Conservation (phyloP, 2,797 vertebrate species). For the Leptodactylus fallax region DNA sequence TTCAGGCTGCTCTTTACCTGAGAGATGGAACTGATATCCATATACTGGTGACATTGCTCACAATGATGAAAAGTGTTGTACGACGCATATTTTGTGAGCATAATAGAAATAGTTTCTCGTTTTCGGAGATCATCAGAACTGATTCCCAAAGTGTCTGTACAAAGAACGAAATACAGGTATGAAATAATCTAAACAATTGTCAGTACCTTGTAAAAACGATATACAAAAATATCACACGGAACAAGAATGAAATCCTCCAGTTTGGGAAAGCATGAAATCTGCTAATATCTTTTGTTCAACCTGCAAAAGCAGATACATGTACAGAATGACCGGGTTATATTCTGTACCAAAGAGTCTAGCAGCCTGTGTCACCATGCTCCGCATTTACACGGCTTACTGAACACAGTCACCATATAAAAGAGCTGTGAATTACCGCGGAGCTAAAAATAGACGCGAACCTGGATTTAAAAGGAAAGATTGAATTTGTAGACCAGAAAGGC, state of each 20-base stretch:
- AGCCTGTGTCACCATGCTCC: background rate
- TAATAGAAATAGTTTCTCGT: conserved; percentile 88
- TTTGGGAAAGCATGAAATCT: background rate
- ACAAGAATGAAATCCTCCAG: too few species aligned
- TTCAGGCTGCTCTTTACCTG: conserved; percentile 76
- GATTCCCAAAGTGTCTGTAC: conserved; percentile 75
- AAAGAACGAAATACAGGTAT: conserved; percentile 12
- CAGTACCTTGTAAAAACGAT: too few species aligned
- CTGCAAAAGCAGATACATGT: background rate
- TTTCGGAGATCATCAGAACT: conserved; percentile 77
- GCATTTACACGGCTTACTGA: background rate
- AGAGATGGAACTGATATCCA: conserved; percentile 82
- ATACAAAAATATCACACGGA: too few species aligned
- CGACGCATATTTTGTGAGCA: conserved; percentile 90
- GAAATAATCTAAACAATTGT: too few species aligned
- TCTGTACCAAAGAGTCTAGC: background rate
- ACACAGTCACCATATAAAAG: background rate
- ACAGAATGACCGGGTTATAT: background rate
- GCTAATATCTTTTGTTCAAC: background rate
- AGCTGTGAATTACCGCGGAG: background rate
- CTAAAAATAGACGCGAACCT: background rate
- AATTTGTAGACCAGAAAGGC: background rate
- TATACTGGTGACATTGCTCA: conserved; percentile 95
- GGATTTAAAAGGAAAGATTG: background rate
- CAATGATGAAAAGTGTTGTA: conserved; percentile 98